These are phyloP conservation scores for Eclectus roratus DNA, from an alignment of 2,113 vertebrate genomes.

Conservation along the genomic window DNA sequence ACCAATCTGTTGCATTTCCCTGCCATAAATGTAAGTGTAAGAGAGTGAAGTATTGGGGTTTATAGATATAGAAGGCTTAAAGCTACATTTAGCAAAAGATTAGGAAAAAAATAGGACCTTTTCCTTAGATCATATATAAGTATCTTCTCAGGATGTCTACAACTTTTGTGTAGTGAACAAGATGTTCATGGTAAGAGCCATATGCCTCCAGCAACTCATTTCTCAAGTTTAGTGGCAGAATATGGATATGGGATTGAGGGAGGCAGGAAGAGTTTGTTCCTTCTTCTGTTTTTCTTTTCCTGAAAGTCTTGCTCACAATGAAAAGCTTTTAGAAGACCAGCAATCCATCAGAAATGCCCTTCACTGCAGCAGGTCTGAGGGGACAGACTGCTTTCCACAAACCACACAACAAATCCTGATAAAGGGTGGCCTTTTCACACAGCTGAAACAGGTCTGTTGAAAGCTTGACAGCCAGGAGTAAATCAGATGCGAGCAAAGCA, in stretches of 20 bases:
- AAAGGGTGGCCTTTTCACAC: not conserved
- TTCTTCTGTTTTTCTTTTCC: not conserved
- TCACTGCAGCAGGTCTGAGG: not conserved
- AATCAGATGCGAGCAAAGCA: not conserved
- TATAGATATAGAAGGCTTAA: not conserved
- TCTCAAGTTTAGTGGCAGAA: not conserved
- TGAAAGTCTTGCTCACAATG: not conserved
- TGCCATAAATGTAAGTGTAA: not conserved
- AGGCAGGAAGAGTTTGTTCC: not conserved
- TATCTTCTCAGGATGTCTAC: not conserved
- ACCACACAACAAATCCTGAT: not conserved
- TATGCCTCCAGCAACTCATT: not conserved
- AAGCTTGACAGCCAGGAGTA: not conserved
- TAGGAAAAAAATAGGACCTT: not conserved
- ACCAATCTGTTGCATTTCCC: not conserved
- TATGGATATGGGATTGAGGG: not conserved
- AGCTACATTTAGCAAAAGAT: not conserved
- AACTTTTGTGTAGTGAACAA: not conserved
- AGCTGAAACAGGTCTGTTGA: not conserved
- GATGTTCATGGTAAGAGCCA: not conserved
- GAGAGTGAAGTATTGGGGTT: fast-evolving
- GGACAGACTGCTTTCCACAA: not conserved
- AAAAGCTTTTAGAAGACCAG: not conserved
- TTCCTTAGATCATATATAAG: not conserved
- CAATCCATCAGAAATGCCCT: not conserved